Evolutionary conservation across 2,113 vertebrate genomes (phyloP), one percentile per base, ranked within the genome.

Genomic region (Turdus rufiventris): DNA sequence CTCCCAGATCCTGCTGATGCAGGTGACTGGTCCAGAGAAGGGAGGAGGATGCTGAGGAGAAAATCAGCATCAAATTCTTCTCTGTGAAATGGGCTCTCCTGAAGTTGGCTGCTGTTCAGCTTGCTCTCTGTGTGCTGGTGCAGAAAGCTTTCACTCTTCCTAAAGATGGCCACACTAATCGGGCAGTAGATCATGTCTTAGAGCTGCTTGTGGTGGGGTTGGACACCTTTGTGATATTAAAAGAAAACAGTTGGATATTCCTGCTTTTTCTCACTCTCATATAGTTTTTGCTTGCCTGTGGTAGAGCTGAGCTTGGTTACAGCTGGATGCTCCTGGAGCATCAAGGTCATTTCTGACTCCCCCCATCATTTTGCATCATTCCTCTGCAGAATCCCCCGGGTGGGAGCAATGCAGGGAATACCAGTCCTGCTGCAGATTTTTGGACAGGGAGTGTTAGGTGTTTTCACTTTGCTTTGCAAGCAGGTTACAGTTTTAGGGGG

Each of bases 41-140:
- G 65, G 84, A 63, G 58, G 65, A 54, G 50, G 80, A 60, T 83
- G 71, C 45, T 38, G 60, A 71, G 72, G 58, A 63, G 45, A 80
- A 68, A 61, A 75, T 40, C 34, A n/a, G 56, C 88, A 66, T 18
- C 38, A 23, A 68, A 62, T 79, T 20, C 66, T 54, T 14, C 47
- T 67, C 42, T 76, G 58, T 75, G 91, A 96, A 96, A 87, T 92
- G 91, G 73, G 79, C 77, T 79, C 73, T 86, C 7, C 95, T 95
- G 43, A 62, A 74, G 50, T 38, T 96, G 92, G 91, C 91, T 75
- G 51, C 68, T 29, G 9, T 79, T 91, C 94, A 90, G 81, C 74
- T 92, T 14, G 3, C 17, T 61, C 24, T 86, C 56, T 1, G 0
- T 57, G n/a, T 85, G 45, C 79, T 16, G 0, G 43, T 31, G 8